Conservation (phyloP, 92 coral and sea anemone species). For the Parazoanthus atlanticus region DNA sequence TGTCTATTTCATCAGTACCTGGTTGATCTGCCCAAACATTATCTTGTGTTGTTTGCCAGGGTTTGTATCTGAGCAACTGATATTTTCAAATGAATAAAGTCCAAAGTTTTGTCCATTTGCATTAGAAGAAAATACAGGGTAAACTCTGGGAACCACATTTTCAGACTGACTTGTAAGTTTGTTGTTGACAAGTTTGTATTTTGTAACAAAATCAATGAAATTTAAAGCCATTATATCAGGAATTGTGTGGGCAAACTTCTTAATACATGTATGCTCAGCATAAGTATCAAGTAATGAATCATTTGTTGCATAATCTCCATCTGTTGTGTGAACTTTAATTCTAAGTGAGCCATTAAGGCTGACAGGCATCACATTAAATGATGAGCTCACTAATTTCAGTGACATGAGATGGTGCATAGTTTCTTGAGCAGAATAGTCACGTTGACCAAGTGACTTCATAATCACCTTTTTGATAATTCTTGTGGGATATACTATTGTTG, state of each 20-base stretch:
- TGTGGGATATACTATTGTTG: conserved; percentile 19
- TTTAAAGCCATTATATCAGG: conserved; percentile 6
- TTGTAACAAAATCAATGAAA: conserved; percentile 43
- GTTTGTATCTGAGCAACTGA: conserved; percentile 40
- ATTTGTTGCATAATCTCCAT: conserved; percentile 49
- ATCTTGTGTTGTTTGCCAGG: conserved; percentile 51
- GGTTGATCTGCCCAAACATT: conserved; percentile 49
- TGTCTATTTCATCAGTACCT: conserved; percentile 45
- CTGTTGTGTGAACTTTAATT: conserved; percentile 21
- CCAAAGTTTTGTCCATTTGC: conserved; percentile 38
- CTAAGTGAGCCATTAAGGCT: conserved; percentile 55
- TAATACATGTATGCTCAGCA: conserved; percentile 43
- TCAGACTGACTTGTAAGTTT: conserved; percentile 51
- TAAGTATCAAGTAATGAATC: conserved; percentile 44
- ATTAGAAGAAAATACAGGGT: conserved; percentile 49
- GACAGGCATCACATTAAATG: conserved; percentile 50
- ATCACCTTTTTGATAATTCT: conserved; percentile 50
- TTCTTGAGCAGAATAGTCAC: conserved; percentile 57
- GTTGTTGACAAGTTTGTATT: conserved; percentile 51
- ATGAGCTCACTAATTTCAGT: conserved; percentile 52
- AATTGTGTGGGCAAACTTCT: too few relatives aligned
- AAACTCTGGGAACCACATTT: conserved; percentile 42
- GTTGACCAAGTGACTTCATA: conserved; percentile 60
- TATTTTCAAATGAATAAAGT: conserved; percentile 45
- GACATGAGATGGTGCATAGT: conserved; percentile 53